phyloP scores from a whole-genome alignment of 2,113 vertebrate genomes.

The Dicentrarchus labrax region DNA sequence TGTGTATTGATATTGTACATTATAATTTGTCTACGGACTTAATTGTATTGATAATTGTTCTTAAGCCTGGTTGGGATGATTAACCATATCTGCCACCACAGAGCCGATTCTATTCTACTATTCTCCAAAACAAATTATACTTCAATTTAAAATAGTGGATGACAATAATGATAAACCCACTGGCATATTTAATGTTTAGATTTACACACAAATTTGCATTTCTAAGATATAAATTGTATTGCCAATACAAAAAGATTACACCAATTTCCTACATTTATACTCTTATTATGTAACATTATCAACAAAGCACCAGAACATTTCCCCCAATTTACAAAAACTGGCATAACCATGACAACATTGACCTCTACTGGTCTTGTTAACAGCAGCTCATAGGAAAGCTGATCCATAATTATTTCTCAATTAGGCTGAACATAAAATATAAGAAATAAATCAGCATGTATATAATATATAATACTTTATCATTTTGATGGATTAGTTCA shows the following conservation, averaged over 20 bases:
- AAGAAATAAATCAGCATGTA: not conserved
- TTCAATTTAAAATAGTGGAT: too few species aligned
- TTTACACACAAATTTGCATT: not conserved
- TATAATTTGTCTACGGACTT: too few species aligned
- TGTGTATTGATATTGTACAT: too few species aligned
- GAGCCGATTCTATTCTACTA: too few species aligned
- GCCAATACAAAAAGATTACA: too few species aligned
- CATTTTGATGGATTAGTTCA: not conserved
- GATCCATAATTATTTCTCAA: not conserved
- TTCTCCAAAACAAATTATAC: too few species aligned
- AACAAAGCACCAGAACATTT: not conserved
- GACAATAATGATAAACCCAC: too few species aligned
- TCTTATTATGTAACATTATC: not conserved
- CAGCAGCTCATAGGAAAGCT: not conserved
- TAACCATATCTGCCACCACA: too few species aligned
- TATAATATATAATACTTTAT: not conserved
- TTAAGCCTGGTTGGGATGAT: too few species aligned
- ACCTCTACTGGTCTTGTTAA: conserved; percentile 19
- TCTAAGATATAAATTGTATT: too few species aligned
- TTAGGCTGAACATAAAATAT: not conserved
- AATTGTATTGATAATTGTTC: too few species aligned
- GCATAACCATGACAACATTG: not conserved
- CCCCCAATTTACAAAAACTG: not conserved
- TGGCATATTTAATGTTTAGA: too few species aligned
- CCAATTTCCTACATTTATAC: not conserved